Percentiles rank a stretch among this genome's conserved stretches.
Evolutionary conservation across 2,797 vertebrate genomes (phyloP).

Genomic region (Semaprochilodus insignis): DNA sequence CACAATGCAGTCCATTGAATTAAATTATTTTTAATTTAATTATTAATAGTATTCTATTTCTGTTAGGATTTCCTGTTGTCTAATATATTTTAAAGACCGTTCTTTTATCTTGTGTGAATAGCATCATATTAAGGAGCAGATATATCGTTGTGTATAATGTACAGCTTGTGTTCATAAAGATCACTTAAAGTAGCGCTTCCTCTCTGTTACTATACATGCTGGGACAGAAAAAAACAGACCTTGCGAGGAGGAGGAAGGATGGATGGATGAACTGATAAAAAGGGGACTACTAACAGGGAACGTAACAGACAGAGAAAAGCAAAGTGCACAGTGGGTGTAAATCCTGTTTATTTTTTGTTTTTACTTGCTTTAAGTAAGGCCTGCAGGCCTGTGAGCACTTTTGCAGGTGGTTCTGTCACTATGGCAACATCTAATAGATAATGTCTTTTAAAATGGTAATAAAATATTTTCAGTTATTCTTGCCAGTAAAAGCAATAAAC

Average conservation of each 20-base stretch:
- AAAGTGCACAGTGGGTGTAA: slow-evolving; percentile 39
- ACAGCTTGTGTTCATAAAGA: slow-evolving; percentile 43
- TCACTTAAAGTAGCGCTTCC: slow-evolving; percentile 34
- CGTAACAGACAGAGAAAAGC: slow-evolving; percentile 9
- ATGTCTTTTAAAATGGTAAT: slow-evolving; percentile 61
- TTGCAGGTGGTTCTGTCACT: slow-evolving; percentile 42
- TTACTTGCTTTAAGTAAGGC: slow-evolving; percentile 48
- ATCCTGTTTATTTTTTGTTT: slow-evolving; percentile 54
- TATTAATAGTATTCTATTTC: background rate
- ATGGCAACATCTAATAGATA: slow-evolving; percentile 38
- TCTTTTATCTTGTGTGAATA: slow-evolving; percentile 32
- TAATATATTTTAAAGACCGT: slow-evolving; percentile 14
- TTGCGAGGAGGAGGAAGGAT: background rate
- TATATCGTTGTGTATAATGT: slow-evolving; percentile 38
- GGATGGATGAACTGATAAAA: background rate
- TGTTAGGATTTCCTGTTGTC: background rate
- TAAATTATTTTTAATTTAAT: slow-evolving; percentile 19
- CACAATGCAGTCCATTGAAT: background rate
- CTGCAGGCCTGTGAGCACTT: slow-evolving; percentile 51
- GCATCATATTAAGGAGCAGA: slow-evolving; percentile 9
- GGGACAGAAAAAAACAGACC: background rate
- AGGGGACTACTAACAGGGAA: background rate
- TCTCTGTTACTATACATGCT: slow-evolving; percentile 5
- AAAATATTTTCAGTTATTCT: slow-evolving; percentile 61
- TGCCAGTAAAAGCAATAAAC: slow-evolving; percentile 42